A percentile compares a stretch with the other conserved stretches of the same genome.
Evolutionary conservation across 2,113 vertebrate species (phyloP).

Genomic region (Rallus limicola): DNA sequence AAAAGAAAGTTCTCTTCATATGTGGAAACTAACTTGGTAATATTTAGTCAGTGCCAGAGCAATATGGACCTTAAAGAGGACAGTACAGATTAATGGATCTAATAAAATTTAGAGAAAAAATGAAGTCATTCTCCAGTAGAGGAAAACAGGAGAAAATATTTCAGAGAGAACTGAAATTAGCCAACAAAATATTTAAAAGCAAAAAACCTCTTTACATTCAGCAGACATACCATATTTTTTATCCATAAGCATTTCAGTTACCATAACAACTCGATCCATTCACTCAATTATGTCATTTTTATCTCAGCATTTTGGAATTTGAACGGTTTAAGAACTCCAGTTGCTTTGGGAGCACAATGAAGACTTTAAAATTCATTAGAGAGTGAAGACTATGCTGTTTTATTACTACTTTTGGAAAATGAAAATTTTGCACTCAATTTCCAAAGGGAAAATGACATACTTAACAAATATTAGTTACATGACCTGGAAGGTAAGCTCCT

Average conservation of each 20-base stretch:
- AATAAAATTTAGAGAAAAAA: constrained; percentile 25
- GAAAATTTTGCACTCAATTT: neutral
- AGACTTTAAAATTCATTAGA: constrained; percentile 47
- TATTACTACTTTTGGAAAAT: neutral
- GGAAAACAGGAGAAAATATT: constrained; percentile 31
- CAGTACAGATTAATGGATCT: constrained; percentile 7
- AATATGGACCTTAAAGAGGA: neutral
- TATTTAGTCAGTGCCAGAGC: neutral
- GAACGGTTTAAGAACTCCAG: constrained; percentile 56
- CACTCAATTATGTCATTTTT: constrained; percentile 72
- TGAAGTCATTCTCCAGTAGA: constrained; percentile 24
- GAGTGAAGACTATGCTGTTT: neutral
- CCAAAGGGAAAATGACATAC: neutral
- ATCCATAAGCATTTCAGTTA: constrained; percentile 71
- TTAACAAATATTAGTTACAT: neutral
- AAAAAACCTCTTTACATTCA: constrained; percentile 8
- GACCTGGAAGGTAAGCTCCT: neutral
- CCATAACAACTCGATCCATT: constrained; percentile 72
- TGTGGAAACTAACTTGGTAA: neutral
- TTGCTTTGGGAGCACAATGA: constrained; percentile 53
- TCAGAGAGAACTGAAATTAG: constrained; percentile 41
- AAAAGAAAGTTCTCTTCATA: neutral
- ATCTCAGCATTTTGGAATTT: constrained; percentile 77
- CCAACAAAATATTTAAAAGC: constrained; percentile 47
- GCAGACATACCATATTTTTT: constrained; percentile 41